Evolutionary conservation across 2,797 vertebrate genomes (phyloP).

Genomic region (Ammospiza maritima): DNA sequence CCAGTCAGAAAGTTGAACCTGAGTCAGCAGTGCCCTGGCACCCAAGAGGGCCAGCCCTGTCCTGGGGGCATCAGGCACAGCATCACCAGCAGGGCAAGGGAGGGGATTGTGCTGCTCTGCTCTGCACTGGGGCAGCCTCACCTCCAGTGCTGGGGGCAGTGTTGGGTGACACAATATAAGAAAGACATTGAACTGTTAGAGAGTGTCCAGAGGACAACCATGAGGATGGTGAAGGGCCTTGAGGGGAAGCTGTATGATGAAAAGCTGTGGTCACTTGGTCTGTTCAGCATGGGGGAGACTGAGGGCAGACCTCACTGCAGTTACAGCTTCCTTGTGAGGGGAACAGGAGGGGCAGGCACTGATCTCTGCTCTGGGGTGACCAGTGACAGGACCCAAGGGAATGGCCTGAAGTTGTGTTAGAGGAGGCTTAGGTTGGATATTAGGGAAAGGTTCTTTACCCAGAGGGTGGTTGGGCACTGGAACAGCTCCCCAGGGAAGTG

Average conservation of each 20-base stretch:
- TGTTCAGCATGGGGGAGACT: background rate
- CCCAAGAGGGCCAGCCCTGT: rapidly evolving
- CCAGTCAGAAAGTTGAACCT: rapidly evolving
- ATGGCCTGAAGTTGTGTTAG: background rate
- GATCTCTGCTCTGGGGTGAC: background rate
- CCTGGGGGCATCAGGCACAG: background rate
- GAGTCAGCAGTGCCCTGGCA: background rate
- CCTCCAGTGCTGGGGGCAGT: rapidly evolving
- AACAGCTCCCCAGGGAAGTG: background rate
- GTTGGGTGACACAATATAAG: rapidly evolving
- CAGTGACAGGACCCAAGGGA: rapidly evolving
- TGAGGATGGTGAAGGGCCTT: rapidly evolving
- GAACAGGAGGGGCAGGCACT: background rate
- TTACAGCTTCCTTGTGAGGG: rapidly evolving
- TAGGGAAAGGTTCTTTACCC: background rate
- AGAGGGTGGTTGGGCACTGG: rapidly evolving
- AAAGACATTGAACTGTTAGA: rapidly evolving
- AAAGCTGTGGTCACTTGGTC: rapidly evolving
- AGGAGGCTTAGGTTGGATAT: rapidly evolving
- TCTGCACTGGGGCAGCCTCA: rapidly evolving
- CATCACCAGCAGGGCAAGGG: rapidly evolving
- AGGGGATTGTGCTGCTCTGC: background rate
- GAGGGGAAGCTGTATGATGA: rapidly evolving
- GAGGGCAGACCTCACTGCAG: background rate
- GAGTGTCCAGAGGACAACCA: rapidly evolving